Base-by-base conservation (phyloP, 1,140 invertebrate species). In the Scaptomyza montana region DNA sequence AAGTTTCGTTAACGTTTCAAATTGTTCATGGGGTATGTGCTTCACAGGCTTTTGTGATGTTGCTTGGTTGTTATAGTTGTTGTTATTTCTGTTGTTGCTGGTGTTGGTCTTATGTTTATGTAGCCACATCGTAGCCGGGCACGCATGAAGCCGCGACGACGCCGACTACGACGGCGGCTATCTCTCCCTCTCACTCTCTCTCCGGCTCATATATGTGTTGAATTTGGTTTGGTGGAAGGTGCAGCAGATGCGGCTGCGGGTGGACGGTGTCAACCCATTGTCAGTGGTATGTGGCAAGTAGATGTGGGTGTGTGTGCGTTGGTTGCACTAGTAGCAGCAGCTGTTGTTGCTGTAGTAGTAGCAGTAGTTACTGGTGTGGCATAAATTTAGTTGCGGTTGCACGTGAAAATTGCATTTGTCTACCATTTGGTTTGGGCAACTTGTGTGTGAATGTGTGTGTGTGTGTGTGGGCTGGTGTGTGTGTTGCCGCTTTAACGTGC, bases 321-420 rank as follows among this genome's bases (percentile, higher is more conserved):
- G 30, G 50, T 50, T 53, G 56, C 43, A 63, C 66, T 30, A 67
- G 77, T n/a, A 36, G 12, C 13, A 39, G 49, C 41, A 59, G 47
- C 30, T 16, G 7, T 28, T 47, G 41, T 16, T 66, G 81, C 33
- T 47, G 10, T 1, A 21, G 65, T 45, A 66, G 77, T 66, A 69
- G 78, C 71, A 87, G 74, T 75, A 78, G 78, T 87, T 87, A 69
- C 71, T 87, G 67, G 82, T 81, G 77, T 89, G 77, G 84, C 84
- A 89, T 89, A 89, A 89, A 89, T 89, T 89, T 89, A 77, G 84
- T 89, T 89, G 84, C 70, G 84, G 84, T 89, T 89, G 84, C 84
- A 89, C 84, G 84, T 89, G 84, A 89, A 89, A 89, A 89, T 89
- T 89, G 84, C 84, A 86, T 86, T 86, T 86, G 78, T 71, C 78